These are phyloP conservation scores for Zele albiditarsus DNA, from an alignment of 2,888 invertebrate genomes.

Conservation along the genomic window DNA sequence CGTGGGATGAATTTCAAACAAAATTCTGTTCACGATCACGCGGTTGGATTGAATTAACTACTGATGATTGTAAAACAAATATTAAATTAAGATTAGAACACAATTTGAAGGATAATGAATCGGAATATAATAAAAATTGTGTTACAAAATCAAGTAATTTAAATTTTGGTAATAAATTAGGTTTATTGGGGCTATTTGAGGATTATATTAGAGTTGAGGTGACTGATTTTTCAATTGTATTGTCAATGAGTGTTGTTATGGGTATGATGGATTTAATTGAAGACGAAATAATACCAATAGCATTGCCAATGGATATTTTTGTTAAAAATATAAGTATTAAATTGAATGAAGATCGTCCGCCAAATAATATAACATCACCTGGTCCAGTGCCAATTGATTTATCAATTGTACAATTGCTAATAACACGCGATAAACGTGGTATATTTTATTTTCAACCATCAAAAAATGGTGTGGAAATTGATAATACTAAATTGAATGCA, in stretches of 20 bases:
- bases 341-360: slow-evolving; percentile 88
- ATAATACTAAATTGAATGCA: slow-evolving; percentile 59
- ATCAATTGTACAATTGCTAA: slow-evolving; percentile 80
- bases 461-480: slow-evolving; percentile 47
- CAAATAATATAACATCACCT: slow-evolving; percentile 86
- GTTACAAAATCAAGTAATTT: slow-evolving; percentile 51
- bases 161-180: slow-evolving; percentile 72
- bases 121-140: slow-evolving; percentile 58
- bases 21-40: slow-evolving; percentile 88
- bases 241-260: slow-evolving; percentile 88
- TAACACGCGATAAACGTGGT: slow-evolving; percentile 84
- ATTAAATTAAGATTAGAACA: slow-evolving; percentile 79
- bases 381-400: slow-evolving; percentile 87
- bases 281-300: slow-evolving; percentile 87
- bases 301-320: slow-evolving; percentile 85
- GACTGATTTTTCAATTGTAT: slow-evolving; percentile 78
- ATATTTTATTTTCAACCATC: slow-evolving; percentile 82
- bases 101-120: slow-evolving; percentile 71
- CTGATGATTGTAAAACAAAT: slow-evolving; percentile 75
- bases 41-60: slow-evolving; percentile 84
- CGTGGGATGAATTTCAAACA: slow-evolving; percentile 95
- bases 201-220: slow-evolving; percentile 79
- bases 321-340: slow-evolving; percentile 85
- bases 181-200: slow-evolving; percentile 72
- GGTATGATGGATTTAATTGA: slow-evolving; percentile 89